Evolutionary conservation across 2,888 invertebrate genomes (phyloP).

Genomic region (Drosophila paramelanica): DNA sequence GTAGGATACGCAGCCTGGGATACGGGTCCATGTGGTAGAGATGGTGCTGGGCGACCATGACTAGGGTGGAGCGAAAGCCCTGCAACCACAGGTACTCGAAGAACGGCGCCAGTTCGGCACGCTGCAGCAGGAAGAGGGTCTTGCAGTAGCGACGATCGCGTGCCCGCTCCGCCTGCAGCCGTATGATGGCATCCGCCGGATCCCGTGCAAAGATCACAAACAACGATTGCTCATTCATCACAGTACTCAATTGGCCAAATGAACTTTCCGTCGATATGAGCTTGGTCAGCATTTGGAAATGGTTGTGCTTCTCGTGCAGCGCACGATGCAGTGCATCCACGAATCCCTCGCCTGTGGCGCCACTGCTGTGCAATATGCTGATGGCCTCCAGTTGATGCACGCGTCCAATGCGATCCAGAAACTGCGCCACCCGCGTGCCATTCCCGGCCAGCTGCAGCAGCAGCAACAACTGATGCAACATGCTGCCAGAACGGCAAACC

Average conservation of each 20-base stretch:
- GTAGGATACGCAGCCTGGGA: conserved; percentile 51
- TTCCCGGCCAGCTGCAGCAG: conserved; percentile 17
- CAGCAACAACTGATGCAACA: conserved; percentile 28
- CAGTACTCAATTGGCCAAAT: conserved; percentile 1
- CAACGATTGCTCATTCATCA: conserved; percentile 30
- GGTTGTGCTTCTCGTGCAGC: conserved; percentile 28
- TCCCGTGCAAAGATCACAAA: conserved; percentile 57
- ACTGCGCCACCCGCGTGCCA: conserved; percentile 20
- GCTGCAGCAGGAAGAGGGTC: conserved; percentile 50
- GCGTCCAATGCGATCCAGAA: conserved; percentile 56
- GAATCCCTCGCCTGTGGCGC: conserved; percentile 16
- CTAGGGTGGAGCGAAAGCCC: conserved; percentile 60
- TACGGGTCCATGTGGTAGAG: conserved; percentile 70
- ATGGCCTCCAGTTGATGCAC: conserved; percentile 35
- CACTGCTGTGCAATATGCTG: conserved; percentile 40
- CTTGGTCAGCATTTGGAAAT: conserved; percentile 49
- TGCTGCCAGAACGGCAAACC: conserved; percentile 6
- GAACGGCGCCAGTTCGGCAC: conserved; percentile 27
- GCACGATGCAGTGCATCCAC: conserved; percentile 33
- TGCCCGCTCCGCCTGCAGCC: conserved; percentile 29
- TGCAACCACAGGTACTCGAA: conserved; percentile 57
- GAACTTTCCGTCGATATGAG: conserved; percentile 28
- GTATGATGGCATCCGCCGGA: conserved; percentile 45
- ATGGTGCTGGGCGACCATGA: conserved; percentile 38
- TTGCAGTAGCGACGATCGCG: conserved; percentile 53